Evolutionary conservation across 2,888 invertebrate genomes (phyloP).

Genomic region (Idaea straminata): DNA sequence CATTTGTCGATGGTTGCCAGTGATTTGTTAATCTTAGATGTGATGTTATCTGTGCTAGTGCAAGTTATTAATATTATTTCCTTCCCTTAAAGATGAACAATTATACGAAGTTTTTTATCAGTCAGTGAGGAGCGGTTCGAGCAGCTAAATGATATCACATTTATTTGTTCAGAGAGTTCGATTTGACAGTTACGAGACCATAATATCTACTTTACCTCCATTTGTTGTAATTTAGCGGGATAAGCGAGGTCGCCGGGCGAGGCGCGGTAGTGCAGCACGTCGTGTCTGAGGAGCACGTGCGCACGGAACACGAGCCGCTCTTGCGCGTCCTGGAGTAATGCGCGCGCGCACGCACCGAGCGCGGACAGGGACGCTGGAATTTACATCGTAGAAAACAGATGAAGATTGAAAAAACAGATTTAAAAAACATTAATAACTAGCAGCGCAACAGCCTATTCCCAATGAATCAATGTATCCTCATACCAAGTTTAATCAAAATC

Average conservation of each 20-base stretch:
- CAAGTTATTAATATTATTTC: no score
- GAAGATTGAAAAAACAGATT: not conserved
- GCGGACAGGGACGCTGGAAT: slow-evolving; percentile 83
- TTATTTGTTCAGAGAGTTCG: not conserved
- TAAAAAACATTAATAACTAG: no score
- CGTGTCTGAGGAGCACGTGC: slow-evolving; percentile 94
- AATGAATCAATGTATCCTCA: no score
- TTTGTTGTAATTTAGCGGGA: slow-evolving; percentile 98
- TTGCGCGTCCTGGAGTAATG: slow-evolving; percentile 95
- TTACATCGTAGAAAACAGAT: not conserved
- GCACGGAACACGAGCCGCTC: slow-evolving; percentile 97
- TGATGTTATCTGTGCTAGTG: no score
- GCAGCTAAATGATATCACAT: no score
- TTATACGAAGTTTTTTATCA: not conserved
- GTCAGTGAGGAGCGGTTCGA: no score
- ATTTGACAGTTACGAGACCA: not conserved
- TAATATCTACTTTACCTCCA: slow-evolving; percentile 84
- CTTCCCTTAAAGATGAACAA: not conserved
- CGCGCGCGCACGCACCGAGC: slow-evolving; percentile 88
- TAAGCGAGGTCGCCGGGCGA: slow-evolving; percentile 98
- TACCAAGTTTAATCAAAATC: no score
- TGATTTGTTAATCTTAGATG: no score
- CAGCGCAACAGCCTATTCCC: no score
- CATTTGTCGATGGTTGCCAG: no score
- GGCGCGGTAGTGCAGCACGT: slow-evolving; percentile 93